Base-by-base conservation (phyloP, 2,113 vertebrate genomes). In the Hyperoodon ampullatus region DNA sequence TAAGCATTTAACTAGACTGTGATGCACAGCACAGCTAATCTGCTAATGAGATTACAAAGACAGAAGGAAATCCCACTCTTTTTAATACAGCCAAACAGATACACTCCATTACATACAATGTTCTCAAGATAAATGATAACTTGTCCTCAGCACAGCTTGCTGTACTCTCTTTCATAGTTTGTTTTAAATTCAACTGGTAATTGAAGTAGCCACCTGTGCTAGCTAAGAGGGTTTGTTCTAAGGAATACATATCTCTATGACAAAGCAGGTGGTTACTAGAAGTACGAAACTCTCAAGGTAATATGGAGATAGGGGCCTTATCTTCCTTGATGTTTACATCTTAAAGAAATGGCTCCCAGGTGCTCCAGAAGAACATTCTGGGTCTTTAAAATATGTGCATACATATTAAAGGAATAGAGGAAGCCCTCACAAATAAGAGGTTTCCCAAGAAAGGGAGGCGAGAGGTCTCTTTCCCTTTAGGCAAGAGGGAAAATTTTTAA, bases 31-130 rank as follows among this genome's bases (percentile, higher is more conserved):
- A 58, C 35, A 70, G 47, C 23, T 33, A 33, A 86, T 83, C 53
- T 82, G 39, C n/a, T 91, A 65, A 85, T 8, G 53, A 96, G 28
- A 83, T 81, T 68, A 78, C 86, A 88, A 94, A 78, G 30, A 65
- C 33, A 63, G 16, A 89, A 80, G 50, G 11, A 72, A 82, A 92
- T 42, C 39, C 23, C 93, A 88, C 19, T 55, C 53, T 58, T 63
- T 53, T 68, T 53, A 68, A 68, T 23, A 81, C 35, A 75, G 28
- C 33, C 88, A 71, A 71, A 53, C 11, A 94, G n/a, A 86, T 39
- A 92, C 30, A 21, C n/a, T 74, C 12, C 77, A 53, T 60, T 74
- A 77, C 14, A 95, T 6, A 60, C 15, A 72, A 72, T 33, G 0
- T 68, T 91, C 28, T 81, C 24, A 82, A 89, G 81, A 63, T 82